Evolutionary conservation across 2,797 vertebrate genomes (phyloP).

Genomic region (Acanthurus lineatus): DNA sequence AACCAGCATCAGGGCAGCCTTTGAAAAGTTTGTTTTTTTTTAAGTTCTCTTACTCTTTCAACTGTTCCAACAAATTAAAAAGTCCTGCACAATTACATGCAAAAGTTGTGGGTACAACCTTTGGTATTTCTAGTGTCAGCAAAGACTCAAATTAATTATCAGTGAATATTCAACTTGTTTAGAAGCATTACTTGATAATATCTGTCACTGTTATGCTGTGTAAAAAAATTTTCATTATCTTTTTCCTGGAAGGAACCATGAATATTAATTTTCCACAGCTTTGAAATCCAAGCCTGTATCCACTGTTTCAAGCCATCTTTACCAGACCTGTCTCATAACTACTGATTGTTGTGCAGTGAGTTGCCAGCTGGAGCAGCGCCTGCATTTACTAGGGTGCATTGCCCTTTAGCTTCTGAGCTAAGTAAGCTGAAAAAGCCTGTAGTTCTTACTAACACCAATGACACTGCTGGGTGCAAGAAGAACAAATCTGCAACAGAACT

Average conservation of each 20-base stretch:
- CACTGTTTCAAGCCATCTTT: neutral
- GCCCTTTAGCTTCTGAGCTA: no score
- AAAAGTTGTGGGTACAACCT: neutral
- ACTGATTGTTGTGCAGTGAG: neutral
- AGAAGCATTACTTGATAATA: neutral
- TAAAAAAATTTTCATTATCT: neutral
- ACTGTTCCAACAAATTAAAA: constrained; percentile 10
- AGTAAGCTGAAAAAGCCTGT: no score
- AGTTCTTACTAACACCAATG: no score
- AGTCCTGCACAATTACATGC: constrained; percentile 3
- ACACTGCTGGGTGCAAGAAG: no score
- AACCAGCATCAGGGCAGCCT: neutral
- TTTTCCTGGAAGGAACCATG: neutral
- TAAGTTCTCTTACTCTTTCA: constrained; percentile 3
- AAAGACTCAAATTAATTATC: constrained; percentile 11
- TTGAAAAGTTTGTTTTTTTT: constrained; percentile 3
- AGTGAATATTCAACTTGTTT: constrained; percentile 2
- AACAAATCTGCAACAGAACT: no score
- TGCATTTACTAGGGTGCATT: no score
- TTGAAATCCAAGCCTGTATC: neutral
- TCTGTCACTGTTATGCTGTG: neutral
- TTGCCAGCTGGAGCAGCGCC: no score
- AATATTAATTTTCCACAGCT: neutral
- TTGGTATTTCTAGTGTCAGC: neutral
- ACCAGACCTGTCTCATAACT: neutral